Evolutionary conservation across 2,888 invertebrate genomes (phyloP).

Genomic region (Ophion costatus): DNA sequence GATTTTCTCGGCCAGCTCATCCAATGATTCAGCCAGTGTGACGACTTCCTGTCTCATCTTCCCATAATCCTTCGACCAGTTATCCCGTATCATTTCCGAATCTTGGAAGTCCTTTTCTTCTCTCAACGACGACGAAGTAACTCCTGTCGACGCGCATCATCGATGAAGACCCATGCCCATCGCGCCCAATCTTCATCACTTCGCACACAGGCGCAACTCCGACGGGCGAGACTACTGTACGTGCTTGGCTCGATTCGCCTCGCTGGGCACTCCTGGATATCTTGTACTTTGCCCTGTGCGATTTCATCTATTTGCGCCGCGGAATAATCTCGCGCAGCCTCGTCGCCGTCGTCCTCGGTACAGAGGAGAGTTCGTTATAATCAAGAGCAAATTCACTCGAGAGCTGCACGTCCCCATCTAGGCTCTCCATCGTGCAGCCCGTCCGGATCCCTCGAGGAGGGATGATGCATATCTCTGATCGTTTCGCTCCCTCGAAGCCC

Average conservation of each 20-base stretch:
- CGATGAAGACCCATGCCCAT: neutral
- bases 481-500: conserved; percentile 55
- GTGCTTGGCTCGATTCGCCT: conserved; percentile 43
- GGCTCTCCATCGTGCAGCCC: neutral
- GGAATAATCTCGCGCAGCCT: conserved; percentile 62
- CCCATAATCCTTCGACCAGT: neutral
- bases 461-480: conserved; percentile 62
- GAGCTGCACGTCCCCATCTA: conserved; percentile 5
- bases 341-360: conserved; percentile 7
- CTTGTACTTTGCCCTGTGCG: conserved; percentile 61
- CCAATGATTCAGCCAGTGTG: neutral
- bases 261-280: conserved; percentile 47
- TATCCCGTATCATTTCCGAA: neutral
- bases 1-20: neutral
- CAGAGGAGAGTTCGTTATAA: conserved; percentile 61
- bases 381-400: conserved; percentile 60
- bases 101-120: neutral
- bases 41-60: neutral
- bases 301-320: conserved; percentile 59
- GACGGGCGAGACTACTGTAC: conserved; percentile 26
- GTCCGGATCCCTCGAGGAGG: neutral
- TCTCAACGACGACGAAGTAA: conserved; percentile 5
- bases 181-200: conserved; percentile 29
- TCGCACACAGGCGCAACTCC: conserved; percentile 4
- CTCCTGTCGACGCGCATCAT: neutral